Percentiles rank a stretch among this genome's conserved stretches.
Evolutionary conservation across 2,113 vertebrate species (phyloP).

Genomic region (Syngnathoides biaculeatus): DNA sequence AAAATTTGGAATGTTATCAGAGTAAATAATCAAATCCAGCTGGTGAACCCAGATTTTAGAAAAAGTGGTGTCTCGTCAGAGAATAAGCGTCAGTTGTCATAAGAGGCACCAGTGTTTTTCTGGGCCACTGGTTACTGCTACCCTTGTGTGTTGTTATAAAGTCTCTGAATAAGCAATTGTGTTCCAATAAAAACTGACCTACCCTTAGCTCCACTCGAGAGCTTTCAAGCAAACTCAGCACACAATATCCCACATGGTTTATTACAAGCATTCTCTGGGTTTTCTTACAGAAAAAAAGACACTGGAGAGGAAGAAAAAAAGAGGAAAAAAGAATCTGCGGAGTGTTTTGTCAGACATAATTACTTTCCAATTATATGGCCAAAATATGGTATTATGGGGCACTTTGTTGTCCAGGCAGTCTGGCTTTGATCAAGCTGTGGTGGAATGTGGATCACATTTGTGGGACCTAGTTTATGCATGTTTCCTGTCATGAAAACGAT

Average conservation of each 20-base stretch:
- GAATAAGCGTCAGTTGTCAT: conserved; percentile 37
- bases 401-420: conserved; percentile 70
- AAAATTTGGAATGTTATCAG: not conserved
- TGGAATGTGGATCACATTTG: conserved; percentile 74
- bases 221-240: conserved; percentile 48
- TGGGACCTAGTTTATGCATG: conserved; percentile 80
- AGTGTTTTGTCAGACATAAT: conserved; percentile 77
- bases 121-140: conserved; percentile 51
- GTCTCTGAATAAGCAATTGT: conserved; percentile 41
- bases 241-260: conserved; percentile 47
- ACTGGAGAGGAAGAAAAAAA: conserved; percentile 14
- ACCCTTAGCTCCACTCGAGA: conserved; percentile 27
- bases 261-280: conserved; percentile 47
- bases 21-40: conserved; percentile 2
- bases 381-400: conserved; percentile 69
- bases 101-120: conserved; percentile 48
- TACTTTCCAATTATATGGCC: conserved; percentile 76
- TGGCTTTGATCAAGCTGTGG: conserved; percentile 72
- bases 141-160: conserved; percentile 35
- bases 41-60: conserved; percentile 14
- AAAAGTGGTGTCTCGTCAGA: conserved; percentile 30
- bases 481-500: conserved; percentile 87
- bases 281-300: conserved; percentile 36
- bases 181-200: conserved; percentile 59
- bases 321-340: conserved; percentile 33